phyloP scores from a whole-genome alignment of 2,888 invertebrate species.

The Hirtodrosophila cameraria region DNA sequence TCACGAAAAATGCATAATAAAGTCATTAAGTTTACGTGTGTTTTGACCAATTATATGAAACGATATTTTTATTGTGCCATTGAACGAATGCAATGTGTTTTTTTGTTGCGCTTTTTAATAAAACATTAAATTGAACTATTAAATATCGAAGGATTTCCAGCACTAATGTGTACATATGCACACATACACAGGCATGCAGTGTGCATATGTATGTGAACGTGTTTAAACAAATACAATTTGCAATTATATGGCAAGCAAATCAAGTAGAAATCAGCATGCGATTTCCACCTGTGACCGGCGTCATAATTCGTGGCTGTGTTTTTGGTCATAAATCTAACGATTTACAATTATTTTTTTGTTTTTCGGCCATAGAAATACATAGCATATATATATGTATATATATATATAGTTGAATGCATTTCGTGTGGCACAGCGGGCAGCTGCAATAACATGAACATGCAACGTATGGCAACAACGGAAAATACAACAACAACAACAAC shows the following conservation, averaged over 20 bases:
- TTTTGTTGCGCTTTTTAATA: too few species aligned
- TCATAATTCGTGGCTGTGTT: conserved; percentile 78
- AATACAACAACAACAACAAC: conserved; percentile 37
- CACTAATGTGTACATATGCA: neutral
- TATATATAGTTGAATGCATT: conserved; percentile 56
- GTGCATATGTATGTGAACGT: conserved; percentile 56
- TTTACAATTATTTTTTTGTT: conserved; percentile 71
- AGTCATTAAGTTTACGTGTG: too few species aligned
- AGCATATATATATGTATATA: too few species aligned
- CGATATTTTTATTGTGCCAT: too few species aligned
- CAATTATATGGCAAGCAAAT: conserved; percentile 79
- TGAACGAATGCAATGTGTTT: too few species aligned
- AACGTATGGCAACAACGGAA: conserved; percentile 30
- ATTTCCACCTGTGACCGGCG: conserved; percentile 79
- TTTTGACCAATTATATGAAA: too few species aligned
- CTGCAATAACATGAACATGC: conserved; percentile 68
- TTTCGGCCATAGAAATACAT: conserved; percentile 6
- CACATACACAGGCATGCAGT: conserved; percentile 4
- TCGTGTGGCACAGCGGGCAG: conserved; percentile 76
- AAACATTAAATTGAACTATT: too few species aligned
- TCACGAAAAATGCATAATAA: too few species aligned
- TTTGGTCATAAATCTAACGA: conserved; percentile 78
- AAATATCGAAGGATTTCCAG: too few species aligned
- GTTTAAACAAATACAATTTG: conserved; percentile 78
- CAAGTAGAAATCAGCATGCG: conserved; percentile 77